These are phyloP conservation scores for Trissonchulus latispiculum DNA, from an alignment of 2,888 invertebrate genomes.

Conservation along the genomic window DNA sequence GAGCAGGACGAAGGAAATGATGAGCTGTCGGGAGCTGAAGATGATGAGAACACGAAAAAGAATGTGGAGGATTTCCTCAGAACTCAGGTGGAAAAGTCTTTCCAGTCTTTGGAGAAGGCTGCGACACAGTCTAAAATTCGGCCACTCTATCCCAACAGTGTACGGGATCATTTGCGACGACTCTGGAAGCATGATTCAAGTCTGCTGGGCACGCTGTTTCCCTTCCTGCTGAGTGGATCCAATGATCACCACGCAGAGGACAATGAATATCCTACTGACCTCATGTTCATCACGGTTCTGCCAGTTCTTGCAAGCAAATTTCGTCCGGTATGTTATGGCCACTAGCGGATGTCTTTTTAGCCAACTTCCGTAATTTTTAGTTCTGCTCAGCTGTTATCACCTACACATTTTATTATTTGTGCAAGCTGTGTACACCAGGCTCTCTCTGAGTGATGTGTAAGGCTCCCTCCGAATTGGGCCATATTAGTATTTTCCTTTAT, in stretches of 20 bases:
- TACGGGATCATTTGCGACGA: conserved; percentile 55
- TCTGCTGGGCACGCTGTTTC: conserved; percentile 56
- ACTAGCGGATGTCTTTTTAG: no score
- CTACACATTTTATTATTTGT: no score
- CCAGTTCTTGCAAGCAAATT: conserved; percentile 76
- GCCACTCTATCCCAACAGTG: conserved; percentile 41
- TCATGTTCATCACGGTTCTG: conserved; percentile 66
- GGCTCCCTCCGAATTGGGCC: no score
- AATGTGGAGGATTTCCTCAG: background rate
- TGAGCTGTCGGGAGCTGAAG: background rate
- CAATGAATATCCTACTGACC: background rate
- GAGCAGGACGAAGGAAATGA: background rate
- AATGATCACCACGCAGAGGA: background rate
- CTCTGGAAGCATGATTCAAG: conserved; percentile 63
- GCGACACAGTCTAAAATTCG: background rate
- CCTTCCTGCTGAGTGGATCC: conserved; percentile 24
- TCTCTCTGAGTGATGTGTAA: no score
- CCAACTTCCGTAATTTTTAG: no score
- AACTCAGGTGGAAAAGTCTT: background rate
- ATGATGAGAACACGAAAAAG: background rate
- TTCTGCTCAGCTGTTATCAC: no score
- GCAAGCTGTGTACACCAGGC: no score
- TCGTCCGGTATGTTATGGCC: conserved; percentile 63
- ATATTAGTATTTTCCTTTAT: no score
- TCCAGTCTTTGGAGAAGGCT: background rate